phyloP scores from a whole-genome alignment of 2,888 invertebrate species.

The Agelastica alni region DNA sequence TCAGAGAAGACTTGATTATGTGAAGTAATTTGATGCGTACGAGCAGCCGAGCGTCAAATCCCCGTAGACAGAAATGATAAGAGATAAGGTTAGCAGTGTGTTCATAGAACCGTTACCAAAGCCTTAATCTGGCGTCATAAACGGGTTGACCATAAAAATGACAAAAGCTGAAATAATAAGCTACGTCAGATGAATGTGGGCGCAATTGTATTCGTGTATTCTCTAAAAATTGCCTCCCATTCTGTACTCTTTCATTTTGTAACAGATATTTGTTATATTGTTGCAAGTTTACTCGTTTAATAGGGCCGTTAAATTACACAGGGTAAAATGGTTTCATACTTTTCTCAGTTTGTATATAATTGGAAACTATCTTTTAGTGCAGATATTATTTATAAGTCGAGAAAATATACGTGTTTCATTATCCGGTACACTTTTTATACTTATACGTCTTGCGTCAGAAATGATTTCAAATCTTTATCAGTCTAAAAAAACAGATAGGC shows the following conservation, averaged over 20 bases:
- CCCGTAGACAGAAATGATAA: constrained; percentile 47
- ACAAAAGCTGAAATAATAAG: constrained; percentile 41
- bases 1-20: constrained; percentile 33
- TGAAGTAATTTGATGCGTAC: constrained; percentile 34
- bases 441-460: too few relatives aligned
- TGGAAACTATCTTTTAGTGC: too few relatives aligned
- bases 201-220: background rate
- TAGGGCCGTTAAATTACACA: too few relatives aligned
- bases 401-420: too few relatives aligned
- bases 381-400: too few relatives aligned
- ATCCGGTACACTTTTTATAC: too few relatives aligned
- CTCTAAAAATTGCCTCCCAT: constrained; percentile 10
- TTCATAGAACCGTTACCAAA: constrained; percentile 53
- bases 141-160: constrained; percentile 54
- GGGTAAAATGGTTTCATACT: too few relatives aligned
- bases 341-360: too few relatives aligned
- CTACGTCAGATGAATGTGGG: constrained; percentile 17
- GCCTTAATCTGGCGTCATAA: constrained; percentile 54
- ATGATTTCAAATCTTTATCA: too few relatives aligned
- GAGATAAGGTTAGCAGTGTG: constrained; percentile 47
- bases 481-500: too few relatives aligned
- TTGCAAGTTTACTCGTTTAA: too few relatives aligned
- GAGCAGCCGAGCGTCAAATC: constrained; percentile 42
- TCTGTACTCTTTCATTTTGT: constrained; percentile 13
- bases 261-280: constrained; percentile 14